A percentile compares a stretch with the other conserved stretches of the same genome.
Conservation (phyloP, 2,888 invertebrate genomes). For the Drosophila lacicola region DNA sequence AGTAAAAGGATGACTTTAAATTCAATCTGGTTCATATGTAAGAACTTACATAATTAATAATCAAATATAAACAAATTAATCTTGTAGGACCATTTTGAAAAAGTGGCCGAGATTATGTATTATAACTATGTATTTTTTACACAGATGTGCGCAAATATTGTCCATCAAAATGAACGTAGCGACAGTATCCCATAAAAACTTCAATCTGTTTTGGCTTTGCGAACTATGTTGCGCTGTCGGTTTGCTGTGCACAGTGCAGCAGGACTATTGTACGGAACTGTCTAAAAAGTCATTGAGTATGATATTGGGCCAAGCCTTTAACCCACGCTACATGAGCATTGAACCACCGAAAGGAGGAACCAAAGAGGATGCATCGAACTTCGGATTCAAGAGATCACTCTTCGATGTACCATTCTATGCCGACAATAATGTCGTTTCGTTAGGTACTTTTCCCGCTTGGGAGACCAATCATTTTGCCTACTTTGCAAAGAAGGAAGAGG, state of each 20-base stretch:
- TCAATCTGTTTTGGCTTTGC: conserved; percentile 50
- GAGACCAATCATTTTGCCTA: conserved; percentile 72
- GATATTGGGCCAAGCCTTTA: conserved; percentile 85
- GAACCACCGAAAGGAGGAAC: conserved; percentile 65
- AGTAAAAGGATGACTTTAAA: too few relatives aligned
- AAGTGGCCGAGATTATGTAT: too few relatives aligned
- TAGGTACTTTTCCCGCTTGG: conserved; percentile 79
- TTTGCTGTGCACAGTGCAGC: conserved; percentile 40
- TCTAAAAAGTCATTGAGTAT: conserved; percentile 79
- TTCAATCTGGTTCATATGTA: too few relatives aligned
- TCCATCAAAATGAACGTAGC: conserved; percentile 31
- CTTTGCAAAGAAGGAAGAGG: conserved; percentile 47
- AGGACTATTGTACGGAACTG: conserved; percentile 73
- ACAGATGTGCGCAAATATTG: conserved; percentile 17
- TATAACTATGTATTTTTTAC: background rate
- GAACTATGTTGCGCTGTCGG: conserved; percentile 47
- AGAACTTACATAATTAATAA: too few relatives aligned
- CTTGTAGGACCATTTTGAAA: too few relatives aligned
- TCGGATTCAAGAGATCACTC: conserved; percentile 69
- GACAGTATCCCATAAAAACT: conserved; percentile 26
- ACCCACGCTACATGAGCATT: conserved; percentile 86
- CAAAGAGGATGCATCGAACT: conserved; percentile 36
- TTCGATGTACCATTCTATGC: conserved; percentile 84
- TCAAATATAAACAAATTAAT: too few relatives aligned
- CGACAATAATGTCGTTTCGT: conserved; percentile 74